phyloP scores from a whole-genome alignment of 2,797 vertebrate genomes.

The Austrolebias charrua region DNA sequence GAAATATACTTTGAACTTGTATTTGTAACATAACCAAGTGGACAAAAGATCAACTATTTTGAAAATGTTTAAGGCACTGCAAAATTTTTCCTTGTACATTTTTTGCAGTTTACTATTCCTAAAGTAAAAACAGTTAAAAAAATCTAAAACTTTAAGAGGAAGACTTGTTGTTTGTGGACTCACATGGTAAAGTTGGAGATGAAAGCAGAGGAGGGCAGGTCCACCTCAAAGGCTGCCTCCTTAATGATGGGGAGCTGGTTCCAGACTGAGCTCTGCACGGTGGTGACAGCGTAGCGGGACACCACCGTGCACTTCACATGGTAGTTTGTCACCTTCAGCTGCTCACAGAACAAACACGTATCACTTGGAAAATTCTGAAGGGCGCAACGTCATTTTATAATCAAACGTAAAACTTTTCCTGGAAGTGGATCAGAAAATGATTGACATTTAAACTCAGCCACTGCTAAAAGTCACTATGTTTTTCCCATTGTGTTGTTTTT shows the following conservation, averaged over 20 bases:
- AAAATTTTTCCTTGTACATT: too few relatives aligned
- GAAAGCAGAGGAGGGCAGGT: slow-evolving; percentile 84
- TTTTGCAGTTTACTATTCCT: too few relatives aligned
- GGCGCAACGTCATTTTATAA: background rate
- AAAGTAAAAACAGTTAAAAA: too few relatives aligned
- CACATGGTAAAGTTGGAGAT: slow-evolving; percentile 91
- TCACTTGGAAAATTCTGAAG: background rate
- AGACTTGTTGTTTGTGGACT: slow-evolving; percentile 37
- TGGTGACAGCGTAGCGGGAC: slow-evolving; percentile 83
- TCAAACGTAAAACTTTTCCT: too few relatives aligned
- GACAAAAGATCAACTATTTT: too few relatives aligned
- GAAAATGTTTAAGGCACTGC: too few relatives aligned
- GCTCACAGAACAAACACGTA: slow-evolving; percentile 27
- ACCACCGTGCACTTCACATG: slow-evolving; percentile 80
- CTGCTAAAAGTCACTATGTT: background rate
- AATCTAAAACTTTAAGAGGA: background rate
- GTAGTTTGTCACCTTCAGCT: slow-evolving; percentile 85
- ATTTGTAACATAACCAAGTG: too few relatives aligned
- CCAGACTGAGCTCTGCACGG: slow-evolving; percentile 80
- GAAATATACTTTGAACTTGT: too few relatives aligned
- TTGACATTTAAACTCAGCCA: background rate
- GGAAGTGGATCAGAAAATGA: background rate
- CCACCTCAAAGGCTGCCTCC: slow-evolving; percentile 85
- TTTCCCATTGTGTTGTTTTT: too few relatives aligned
- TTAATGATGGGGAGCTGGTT: slow-evolving; percentile 82